Base-by-base conservation (phyloP, 2,888 invertebrate genomes). In the Graphium colonna region DNA sequence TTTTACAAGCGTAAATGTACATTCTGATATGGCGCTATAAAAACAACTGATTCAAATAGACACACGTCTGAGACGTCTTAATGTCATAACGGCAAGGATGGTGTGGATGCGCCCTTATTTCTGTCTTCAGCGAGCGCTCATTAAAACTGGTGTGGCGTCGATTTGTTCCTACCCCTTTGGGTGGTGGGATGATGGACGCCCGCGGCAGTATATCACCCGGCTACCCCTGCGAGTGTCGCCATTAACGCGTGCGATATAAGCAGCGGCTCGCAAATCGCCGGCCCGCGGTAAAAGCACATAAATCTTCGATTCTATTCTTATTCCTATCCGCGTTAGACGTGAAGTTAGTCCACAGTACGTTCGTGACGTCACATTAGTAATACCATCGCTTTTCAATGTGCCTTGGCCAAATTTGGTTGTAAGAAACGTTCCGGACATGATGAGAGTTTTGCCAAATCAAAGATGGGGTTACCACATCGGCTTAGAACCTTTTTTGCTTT, bases 131-230 rank as follows among this genome's bases (percentile, higher is more conserved):
- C 80, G 76, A 78, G 75, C 79, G 83, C 88, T 88, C 87, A 87
- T 88, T 88, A 88, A 84, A 86, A 74, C 77, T 70, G 68, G 67
- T 77, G 74, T 65, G 62, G 58, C 62, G 73, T 84, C 75, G 68
- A 85, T 88, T 87, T 86, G 77, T 75, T 79, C 73, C 67, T 64
- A 59, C 61, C 69, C 85, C 87, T 88, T 88, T 83, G 88, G 88
- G 88, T 87, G 87, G 88, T 88, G 83, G 86, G 71, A 85, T 87
- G 87, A 88, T 87, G 84, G 69, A 88, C 83, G 88, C 84, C 73
- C 78, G 74, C 79, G 75, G 73, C 79, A 84, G 78, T 89, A 88
- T 87, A 89, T 89, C 88, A 89, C 83, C 80, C 71, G 68, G 85
- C 79, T 87, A 86, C 87, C 78, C 81, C 84, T 88, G 65, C 77